Percentiles rank a stretch among this genome's conserved stretches.
These are phyloP conservation scores for Salvelinus namaycush DNA, from an alignment of 2,113 vertebrate genomes.

Conservation along the genomic window DNA sequence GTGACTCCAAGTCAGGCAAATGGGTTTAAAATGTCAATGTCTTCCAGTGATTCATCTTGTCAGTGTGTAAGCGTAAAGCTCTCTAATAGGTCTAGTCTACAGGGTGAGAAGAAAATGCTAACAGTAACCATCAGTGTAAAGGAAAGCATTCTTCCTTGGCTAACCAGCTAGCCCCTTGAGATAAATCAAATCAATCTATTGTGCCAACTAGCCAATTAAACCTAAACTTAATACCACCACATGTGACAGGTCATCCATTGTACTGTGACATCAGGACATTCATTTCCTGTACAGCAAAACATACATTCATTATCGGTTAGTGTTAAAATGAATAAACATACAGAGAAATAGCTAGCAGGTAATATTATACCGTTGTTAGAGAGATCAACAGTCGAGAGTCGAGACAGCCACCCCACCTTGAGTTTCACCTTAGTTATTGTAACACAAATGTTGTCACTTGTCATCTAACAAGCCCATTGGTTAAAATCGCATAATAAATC, in stretches of 20 bases:
- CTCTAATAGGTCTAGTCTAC: background rate
- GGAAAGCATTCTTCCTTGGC: constrained; percentile 1
- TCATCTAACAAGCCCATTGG: background rate
- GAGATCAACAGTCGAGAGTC: constrained; percentile 63
- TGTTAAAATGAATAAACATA: constrained; percentile 66
- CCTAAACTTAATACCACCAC: constrained; percentile 37
- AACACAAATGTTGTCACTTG: constrained; percentile 9
- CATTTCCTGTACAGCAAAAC: constrained; percentile 75
- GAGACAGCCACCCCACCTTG: constrained; percentile 53
- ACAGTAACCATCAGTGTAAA: constrained; percentile 21
- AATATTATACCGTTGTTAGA: constrained; percentile 61
- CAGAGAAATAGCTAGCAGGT: constrained; percentile 66
- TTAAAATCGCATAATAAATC: constrained; percentile 26
- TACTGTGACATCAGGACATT: constrained; percentile 51
- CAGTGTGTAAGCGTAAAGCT: background rate
- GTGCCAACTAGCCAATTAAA: constrained; percentile 42
- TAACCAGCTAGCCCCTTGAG: constrained; percentile 20
- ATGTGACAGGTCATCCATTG: constrained; percentile 23
- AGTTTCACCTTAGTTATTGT: constrained; percentile 36
- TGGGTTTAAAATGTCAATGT: constrained; percentile 22
- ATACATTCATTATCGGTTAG: constrained; percentile 83
- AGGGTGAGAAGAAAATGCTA: background rate
- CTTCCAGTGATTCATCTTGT: constrained; percentile 42
- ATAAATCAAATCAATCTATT: constrained; percentile 37
- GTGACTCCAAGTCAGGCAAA: background rate